Evolutionary conservation across 2,113 vertebrate genomes (phyloP).

Genomic region (Scomber colias): DNA sequence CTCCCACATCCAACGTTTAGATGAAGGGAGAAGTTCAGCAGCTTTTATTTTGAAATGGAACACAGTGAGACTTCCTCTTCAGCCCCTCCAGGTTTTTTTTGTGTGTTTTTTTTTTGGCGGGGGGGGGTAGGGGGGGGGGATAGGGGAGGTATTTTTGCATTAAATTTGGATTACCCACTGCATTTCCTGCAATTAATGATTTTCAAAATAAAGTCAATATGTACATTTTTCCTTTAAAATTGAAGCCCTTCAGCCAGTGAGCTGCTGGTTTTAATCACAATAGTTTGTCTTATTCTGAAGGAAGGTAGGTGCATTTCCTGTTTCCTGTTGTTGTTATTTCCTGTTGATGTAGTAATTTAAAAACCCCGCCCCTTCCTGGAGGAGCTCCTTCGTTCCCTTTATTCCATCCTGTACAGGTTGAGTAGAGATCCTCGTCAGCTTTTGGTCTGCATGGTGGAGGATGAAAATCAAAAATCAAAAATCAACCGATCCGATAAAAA

Average conservation of each 20-base stretch:
- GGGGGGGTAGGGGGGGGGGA: too few relatives aligned
- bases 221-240: background rate
- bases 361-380: background rate
- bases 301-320: too few relatives aligned
- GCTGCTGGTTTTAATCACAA: constrained; percentile 8
- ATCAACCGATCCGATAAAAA: too few relatives aligned
- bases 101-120: too few relatives aligned
- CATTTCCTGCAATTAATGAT: too few relatives aligned
- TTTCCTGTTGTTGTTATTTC: background rate
- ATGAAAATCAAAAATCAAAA: too few relatives aligned
- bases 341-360: background rate
- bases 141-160: too few relatives aligned
- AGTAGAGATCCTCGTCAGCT: background rate
- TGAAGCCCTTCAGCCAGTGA: background rate
- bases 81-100: constrained; percentile 4
- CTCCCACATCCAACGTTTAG: background rate
- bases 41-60: background rate
- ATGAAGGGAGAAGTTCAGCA: background rate
- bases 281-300: background rate
- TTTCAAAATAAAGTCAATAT: background rate
- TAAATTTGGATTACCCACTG: too few relatives aligned
- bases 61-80: constrained; percentile 7
- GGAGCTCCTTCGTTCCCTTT: background rate
- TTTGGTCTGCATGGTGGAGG: background rate
- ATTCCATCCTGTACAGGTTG: background rate